Conservation (phyloP, 2,888 invertebrate genomes). For the Callimorpha dominula region DNA sequence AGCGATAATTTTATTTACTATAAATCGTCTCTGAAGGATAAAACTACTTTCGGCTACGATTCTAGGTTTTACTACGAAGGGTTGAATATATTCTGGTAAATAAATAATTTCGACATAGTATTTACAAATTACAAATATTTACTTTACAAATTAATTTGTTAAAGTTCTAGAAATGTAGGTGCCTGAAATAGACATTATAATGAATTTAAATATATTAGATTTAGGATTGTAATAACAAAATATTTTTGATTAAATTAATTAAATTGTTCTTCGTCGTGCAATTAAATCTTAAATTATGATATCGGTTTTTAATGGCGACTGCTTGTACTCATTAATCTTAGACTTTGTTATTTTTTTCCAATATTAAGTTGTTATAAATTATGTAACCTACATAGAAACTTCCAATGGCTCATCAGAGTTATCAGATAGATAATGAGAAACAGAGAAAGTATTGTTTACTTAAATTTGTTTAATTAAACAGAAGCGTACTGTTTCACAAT, state of each 20-base stretch:
- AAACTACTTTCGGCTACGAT: not conserved
- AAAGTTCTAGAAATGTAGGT: no score
- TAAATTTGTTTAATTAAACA: constrained; percentile 50
- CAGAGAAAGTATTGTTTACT: constrained; percentile 51
- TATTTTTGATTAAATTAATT: not conserved
- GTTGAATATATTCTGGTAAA: no score
- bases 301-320: not conserved
- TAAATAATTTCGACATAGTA: no score
- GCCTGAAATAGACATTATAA: no score
- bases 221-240: not conserved
- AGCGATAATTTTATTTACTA: not conserved
- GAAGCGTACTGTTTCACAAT: constrained; percentile 29
- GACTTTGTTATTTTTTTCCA: not conserved
- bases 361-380: constrained; percentile 25
- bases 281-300: not conserved
- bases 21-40: not conserved
- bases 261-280: not conserved
- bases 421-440: constrained; percentile 54
- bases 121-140: not conserved
- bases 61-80: no score
- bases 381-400: constrained; percentile 42
- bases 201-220: no score
- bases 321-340: not conserved
- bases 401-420: constrained; percentile 31
- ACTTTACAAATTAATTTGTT: no score